Percentiles rank a stretch among this genome's conserved stretches.
These are phyloP conservation scores for Cyanoderma ruficeps DNA, from an alignment of 2,113 vertebrate genomes.

Conservation along the genomic window DNA sequence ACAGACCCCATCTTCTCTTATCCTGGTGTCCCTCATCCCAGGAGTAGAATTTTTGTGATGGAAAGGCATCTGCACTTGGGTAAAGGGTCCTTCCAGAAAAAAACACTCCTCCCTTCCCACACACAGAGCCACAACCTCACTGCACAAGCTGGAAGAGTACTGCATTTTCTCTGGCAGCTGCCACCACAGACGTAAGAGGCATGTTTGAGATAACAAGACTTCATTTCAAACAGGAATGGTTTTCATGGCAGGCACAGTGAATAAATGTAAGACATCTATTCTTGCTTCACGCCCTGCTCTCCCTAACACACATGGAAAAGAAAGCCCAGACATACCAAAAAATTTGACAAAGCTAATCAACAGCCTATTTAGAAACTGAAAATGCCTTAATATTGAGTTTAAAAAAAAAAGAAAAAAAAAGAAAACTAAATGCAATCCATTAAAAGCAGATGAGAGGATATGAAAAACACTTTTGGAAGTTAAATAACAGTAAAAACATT, in stretches of 20 bases:
- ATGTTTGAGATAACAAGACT: slow-evolving; percentile 36
- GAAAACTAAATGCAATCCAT: slow-evolving; percentile 1
- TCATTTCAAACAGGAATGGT: background rate
- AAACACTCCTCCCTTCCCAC: background rate
- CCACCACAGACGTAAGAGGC: background rate
- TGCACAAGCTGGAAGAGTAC: slow-evolving; percentile 14
- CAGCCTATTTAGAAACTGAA: slow-evolving; percentile 9
- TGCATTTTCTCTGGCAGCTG: slow-evolving; percentile 30
- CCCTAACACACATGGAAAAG: background rate
- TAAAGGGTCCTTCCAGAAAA: slow-evolving; percentile 28
- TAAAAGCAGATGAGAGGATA: slow-evolving; percentile 11
- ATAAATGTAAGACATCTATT: background rate
- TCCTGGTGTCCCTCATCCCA: background rate
- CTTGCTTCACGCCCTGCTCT: background rate
- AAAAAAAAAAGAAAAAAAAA: background rate
- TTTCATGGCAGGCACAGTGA: slow-evolving; percentile 24
- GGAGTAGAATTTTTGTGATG: background rate
- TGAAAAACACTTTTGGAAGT: slow-evolving; percentile 11
- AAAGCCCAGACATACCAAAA: background rate
- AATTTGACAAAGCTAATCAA: slow-evolving; percentile 26
- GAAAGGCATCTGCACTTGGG: background rate
- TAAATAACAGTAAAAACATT: slow-evolving; percentile 24
- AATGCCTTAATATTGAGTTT: background rate
- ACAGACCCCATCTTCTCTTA: background rate
- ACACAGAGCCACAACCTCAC: background rate